These are phyloP conservation scores for Chlorocebus sabaeus DNA, from an alignment of 2,113 vertebrate species.

Conservation along the genomic window DNA sequence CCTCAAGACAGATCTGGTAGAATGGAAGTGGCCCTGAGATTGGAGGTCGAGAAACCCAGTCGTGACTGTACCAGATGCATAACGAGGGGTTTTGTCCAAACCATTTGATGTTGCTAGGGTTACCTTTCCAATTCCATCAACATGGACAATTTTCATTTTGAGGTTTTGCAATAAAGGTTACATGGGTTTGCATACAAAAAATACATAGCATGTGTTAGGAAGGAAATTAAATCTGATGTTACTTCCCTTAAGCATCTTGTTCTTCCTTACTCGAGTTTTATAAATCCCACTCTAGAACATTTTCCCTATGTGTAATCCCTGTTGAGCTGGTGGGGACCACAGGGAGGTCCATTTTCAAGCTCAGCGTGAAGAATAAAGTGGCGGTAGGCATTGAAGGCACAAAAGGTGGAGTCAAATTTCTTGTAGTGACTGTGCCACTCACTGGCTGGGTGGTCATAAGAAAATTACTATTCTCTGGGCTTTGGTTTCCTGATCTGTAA, in stretches of 20 bases:
- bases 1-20: neutral
- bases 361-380: neutral
- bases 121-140: neutral
- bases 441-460: neutral
- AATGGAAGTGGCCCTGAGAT: neutral
- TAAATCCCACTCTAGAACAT: neutral
- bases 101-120: neutral
- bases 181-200: neutral
- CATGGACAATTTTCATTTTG: neutral
- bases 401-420: neutral
- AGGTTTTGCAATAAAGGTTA: neutral
- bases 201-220: neutral
- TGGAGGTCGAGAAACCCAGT: neutral
- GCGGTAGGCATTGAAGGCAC: neutral
- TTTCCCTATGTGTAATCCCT: neutral
- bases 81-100: neutral
- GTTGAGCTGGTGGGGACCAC: neutral
- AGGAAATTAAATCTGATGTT: neutral
- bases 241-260: neutral
- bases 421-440: neutral
- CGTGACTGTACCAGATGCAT: neutral
- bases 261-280: neutral
- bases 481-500: neutral
- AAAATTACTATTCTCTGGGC: neutral
- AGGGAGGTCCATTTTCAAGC: neutral